Percentiles rank a stretch among this genome's conserved stretches.
phyloP scores from a whole-genome alignment of 2,113 vertebrate species.

The Erythrocercus mccallii region DNA sequence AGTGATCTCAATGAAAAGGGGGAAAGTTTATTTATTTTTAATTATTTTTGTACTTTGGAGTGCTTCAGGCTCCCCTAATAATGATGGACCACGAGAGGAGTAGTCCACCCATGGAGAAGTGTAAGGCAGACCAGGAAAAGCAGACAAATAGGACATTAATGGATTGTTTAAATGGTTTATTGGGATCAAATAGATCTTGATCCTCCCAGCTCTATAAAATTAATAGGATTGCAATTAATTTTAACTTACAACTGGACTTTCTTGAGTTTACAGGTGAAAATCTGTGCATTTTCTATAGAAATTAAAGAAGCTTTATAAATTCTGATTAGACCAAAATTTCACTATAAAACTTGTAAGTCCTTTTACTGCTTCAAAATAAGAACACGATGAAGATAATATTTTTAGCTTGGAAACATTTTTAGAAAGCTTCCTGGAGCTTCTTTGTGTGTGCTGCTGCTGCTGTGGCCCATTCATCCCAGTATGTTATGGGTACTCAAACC shows the following conservation, averaged over 20 bases:
- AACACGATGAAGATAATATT: neutral
- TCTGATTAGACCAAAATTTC: neutral
- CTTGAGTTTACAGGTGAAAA: neutral
- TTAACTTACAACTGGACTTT: neutral
- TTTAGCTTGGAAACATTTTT: neutral
- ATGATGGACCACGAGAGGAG: no score
- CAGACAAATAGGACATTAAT: neutral
- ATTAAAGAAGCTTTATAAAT: neutral
- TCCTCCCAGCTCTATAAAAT: neutral
- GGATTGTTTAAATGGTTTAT: neutral
- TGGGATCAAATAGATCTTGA: neutral
- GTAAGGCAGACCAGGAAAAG: neutral
- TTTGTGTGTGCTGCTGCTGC: neutral
- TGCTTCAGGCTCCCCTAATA: neutral
- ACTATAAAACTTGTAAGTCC: neutral
- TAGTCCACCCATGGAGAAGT: neutral
- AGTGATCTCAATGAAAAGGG: neutral
- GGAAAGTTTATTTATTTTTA: neutral
- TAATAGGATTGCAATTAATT: neutral
- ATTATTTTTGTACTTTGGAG: neutral
- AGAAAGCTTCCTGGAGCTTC: neutral
- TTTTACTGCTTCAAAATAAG: neutral
- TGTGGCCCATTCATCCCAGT: neutral
- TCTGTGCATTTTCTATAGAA: neutral
- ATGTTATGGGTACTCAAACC: accelerated